Base-by-base conservation (phyloP, 2,797 vertebrate genomes). In the Poecilia gillii region DNA sequence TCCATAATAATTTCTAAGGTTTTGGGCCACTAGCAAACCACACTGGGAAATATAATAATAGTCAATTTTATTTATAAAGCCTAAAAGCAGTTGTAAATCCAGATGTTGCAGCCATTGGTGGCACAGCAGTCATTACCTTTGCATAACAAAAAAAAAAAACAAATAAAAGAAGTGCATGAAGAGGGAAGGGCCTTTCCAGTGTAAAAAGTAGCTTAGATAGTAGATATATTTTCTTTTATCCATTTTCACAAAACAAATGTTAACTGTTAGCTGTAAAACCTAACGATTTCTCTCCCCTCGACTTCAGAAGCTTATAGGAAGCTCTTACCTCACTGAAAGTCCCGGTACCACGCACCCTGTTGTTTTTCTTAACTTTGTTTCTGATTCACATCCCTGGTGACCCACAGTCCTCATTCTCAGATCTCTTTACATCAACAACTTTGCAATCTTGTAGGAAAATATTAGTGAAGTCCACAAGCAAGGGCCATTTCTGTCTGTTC, bases 251-350 rank as follows among this genome's bases (percentile, higher is more conserved):
- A 28, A 72, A 18, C 6, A 49, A 49, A 72, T 20, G 33, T 33
- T 33, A 36, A 45, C 33, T 20, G 2, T 31, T 20, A 20, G 7
- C 31, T 8, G 14, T 64, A 3, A 12, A 28, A 43, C 20, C 41
- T 31, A 18, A 20, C 46, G 43, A 16, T n/a, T 2, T 45, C 20
- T 39, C 73, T 31, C 18, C 18, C 7, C 33, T 59, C 3, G 1
- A 41, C 25, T 28, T 16, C 39, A 57, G 16, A 73, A 45, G 43
- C 71, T 45, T 7, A 33, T 62, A 18, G 66, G 25, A 75, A 59
- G 45, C 47, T 68, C 77, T 72, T 16, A 71, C 73, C 33, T 77
- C 55, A 73, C 73, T 77, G 43, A 43, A 28, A 72, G 45, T 55
- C 70, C 28, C 51, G 20, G 11, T 55, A 39, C 23, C 13, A 43